Evolutionary conservation across 1,140 invertebrate species (phyloP).

Genomic region (Microplitis demolitor): DNA sequence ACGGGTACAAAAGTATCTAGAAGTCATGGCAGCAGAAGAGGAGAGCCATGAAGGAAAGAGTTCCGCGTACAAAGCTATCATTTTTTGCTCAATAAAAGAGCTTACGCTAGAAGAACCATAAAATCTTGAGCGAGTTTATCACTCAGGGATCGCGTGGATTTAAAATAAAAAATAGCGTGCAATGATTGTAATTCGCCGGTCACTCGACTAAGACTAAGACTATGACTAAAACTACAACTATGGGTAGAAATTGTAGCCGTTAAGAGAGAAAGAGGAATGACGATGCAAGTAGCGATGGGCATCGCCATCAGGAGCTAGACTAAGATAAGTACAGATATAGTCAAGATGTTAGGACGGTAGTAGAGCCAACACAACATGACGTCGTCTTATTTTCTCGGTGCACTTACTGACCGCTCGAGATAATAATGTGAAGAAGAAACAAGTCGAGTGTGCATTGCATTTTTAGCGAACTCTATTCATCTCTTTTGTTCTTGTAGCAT

Average conservation of each 20-base stretch:
- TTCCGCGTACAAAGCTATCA: constrained; percentile 1
- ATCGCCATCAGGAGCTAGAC: background rate
- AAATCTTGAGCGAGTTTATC: constrained; percentile 13
- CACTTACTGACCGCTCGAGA: constrained; percentile 37
- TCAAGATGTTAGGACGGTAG: constrained; percentile 14
- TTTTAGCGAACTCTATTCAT: background rate
- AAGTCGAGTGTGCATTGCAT: constrained; percentile 28
- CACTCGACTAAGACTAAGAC: background rate
- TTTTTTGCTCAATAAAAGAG: constrained; percentile 16
- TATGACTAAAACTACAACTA: no score
- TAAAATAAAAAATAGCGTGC: constrained; percentile 1
- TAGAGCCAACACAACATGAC: constrained; percentile 32
- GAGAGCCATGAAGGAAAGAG: background rate
- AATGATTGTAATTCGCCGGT: constrained; percentile 8
- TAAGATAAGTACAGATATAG: background rate
- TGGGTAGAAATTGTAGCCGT: background rate
- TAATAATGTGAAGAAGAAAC: constrained; percentile 46
- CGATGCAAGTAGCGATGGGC: background rate
- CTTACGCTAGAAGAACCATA: background rate
- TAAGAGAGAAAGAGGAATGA: background rate
- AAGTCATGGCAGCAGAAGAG: background rate
- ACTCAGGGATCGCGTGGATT: constrained; percentile 1
- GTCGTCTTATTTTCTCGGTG: constrained; percentile 29
- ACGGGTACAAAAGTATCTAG: background rate
- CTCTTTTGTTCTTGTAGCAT: background rate